Conservation (phyloP, 2,888 invertebrate species). For the Acrobeloides nanus region DNA sequence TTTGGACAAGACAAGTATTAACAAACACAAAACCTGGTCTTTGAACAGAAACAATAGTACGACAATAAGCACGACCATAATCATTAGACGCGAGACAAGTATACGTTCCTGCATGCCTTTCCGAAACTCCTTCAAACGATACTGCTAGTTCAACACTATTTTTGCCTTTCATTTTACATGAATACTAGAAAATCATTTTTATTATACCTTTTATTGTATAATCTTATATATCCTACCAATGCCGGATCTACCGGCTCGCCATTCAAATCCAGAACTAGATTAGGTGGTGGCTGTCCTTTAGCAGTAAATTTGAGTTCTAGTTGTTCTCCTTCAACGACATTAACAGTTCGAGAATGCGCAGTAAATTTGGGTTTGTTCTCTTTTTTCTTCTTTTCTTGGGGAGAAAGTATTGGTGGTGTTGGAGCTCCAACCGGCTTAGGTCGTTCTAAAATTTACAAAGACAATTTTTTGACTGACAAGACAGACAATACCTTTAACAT, state of each 20-base stretch:
- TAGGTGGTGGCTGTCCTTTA: constrained; percentile 16
- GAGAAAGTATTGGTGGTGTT: not conserved
- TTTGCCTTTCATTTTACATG: constrained; percentile 12
- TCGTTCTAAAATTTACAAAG: constrained; percentile 2
- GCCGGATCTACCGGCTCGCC: constrained; percentile 14
- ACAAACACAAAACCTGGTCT: too few relatives aligned
- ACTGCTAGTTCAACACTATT: constrained; percentile 11
- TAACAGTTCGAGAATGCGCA: constrained; percentile 13
- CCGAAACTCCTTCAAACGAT: too few relatives aligned
- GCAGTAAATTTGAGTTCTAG: constrained; percentile 16
- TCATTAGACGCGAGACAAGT: constrained; percentile 17
- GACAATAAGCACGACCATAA: constrained; percentile 18
- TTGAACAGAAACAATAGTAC: constrained; percentile 14
- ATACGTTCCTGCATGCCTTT: constrained; percentile 8
- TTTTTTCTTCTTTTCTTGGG: constrained; percentile 1
- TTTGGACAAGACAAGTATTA: too few relatives aligned
- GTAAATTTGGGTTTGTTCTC: constrained; percentile 6
- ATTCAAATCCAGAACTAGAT: constrained; percentile 18
- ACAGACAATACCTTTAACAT: constrained; percentile 8
- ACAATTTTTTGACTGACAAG: constrained; percentile 10
- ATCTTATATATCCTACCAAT: constrained; percentile 2
- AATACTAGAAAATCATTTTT: constrained; percentile 11
- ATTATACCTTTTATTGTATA: not conserved
- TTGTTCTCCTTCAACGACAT: constrained; percentile 13
- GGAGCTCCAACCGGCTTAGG: constrained; percentile 6